Conservation (phyloP, 2,888 invertebrate species). For the Thymelicus sylvestris region DNA sequence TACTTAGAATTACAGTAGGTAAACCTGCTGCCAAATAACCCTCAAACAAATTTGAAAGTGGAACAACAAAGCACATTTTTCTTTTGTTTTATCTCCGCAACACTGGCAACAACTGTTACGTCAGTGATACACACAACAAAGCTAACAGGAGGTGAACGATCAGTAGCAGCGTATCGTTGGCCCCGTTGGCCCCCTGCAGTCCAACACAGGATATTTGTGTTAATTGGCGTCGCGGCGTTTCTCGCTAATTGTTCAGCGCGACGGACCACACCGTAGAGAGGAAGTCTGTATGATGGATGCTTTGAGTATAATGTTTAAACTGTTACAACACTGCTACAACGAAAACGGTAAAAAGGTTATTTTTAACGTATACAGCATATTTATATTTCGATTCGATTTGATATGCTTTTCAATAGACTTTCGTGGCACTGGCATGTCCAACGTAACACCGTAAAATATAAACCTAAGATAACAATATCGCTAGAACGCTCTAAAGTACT, state of each 20-base stretch:
- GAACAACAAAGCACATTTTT: not conserved
- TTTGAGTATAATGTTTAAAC: not conserved
- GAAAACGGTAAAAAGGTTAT: no score
- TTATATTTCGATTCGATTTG: no score
- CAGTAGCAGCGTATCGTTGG: conserved; percentile 14
- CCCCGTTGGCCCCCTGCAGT: conserved; percentile 59
- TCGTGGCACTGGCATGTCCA: no score
- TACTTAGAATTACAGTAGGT: no score
- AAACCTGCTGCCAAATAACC: not conserved
- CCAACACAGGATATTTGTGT: conserved; percentile 80
- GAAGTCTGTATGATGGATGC: conserved; percentile 42
- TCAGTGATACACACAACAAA: conserved; percentile 19
- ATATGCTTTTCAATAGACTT: no score
- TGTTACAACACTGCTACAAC: not conserved
- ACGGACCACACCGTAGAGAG: conserved; percentile 59
- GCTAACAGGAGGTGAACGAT: conserved; percentile 42
- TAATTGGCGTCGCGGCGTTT: conserved; percentile 68
- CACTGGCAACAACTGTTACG: conserved; percentile 15
- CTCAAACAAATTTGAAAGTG: not conserved
- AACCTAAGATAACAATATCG: no score
- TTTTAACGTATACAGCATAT: no score
- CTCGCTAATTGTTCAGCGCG: conserved; percentile 75
- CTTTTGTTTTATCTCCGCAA: not conserved
- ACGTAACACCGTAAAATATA: no score
- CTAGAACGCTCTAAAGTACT: no score